These are phyloP conservation scores for Apus apus DNA, from an alignment of 2,113 vertebrate species.

Conservation along the genomic window DNA sequence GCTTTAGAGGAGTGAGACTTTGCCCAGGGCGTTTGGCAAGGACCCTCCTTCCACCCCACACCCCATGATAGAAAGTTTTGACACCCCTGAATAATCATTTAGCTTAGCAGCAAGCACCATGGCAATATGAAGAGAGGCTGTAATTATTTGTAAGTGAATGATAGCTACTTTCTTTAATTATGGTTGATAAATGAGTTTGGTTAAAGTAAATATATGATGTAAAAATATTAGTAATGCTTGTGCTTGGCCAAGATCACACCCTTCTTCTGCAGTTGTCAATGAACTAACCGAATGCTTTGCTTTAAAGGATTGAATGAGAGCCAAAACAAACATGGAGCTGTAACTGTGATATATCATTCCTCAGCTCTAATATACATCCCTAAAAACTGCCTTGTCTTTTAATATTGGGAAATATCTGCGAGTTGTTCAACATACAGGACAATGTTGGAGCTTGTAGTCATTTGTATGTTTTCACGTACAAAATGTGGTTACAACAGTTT, in stretches of 20 bases:
- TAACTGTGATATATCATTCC: not conserved
- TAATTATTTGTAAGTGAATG: conserved; percentile 7
- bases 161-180: conserved; percentile 14
- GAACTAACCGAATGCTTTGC: conserved; percentile 25
- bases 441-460: not conserved
- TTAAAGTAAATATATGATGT: conserved; percentile 48
- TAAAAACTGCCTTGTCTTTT: not conserved
- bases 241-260: conserved; percentile 30
- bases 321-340: not conserved
- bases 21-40: not conserved
- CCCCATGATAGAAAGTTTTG: not conserved
- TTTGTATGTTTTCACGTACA: not conserved
- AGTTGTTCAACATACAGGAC: not conserved
- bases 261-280: conserved; percentile 1
- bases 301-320: not conserved
- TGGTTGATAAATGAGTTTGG: conserved; percentile 19
- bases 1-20: not conserved
- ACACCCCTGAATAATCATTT: not conserved
- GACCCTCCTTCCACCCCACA: not conserved
- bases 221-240: conserved; percentile 29
- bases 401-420: not conserved
- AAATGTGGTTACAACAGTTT: not conserved
- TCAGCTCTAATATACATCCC: not conserved
- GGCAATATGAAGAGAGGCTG: not conserved
- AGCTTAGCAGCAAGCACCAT: not conserved